Base-by-base conservation (phyloP, 2,113 vertebrate genomes). In the Hemicordylus capensis region DNA sequence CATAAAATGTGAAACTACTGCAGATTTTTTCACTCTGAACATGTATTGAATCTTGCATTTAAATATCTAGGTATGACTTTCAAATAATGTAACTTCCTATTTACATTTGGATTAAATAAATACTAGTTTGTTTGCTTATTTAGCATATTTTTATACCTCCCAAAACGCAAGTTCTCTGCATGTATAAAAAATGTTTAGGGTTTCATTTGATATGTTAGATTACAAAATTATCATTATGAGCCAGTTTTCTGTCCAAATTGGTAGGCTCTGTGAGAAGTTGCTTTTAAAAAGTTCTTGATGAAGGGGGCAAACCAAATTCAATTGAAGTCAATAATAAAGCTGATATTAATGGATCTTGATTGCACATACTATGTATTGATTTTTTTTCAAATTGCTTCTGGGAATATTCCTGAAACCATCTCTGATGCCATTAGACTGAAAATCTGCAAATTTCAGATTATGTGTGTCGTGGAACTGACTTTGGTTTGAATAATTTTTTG, bases 371-470 rank as follows among this genome's bases (percentile, higher is more conserved):
- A 7, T 48, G 3, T 78, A 9, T 61, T 88, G 1, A 4, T 24
- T 72, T 7, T 34, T 86, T 88, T 88, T 80, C 84, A 69, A 67
- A 73, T 24, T 67, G 67, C 37, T 85, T 5, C 76, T 80, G 54
- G 67, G 85, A 51, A 81, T 22, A n/a, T 70, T 54, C 46, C 80
- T 80, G 39, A 80, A 54, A 61, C 12, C 5, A 24, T 7, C 34
- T 61, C 37, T 61, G 84, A 78, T 51, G 66, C n/a, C 88, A 76
- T 46, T 89, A 59, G 7, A 42, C 80, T 91, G 86, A 63, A 87
- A 85, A 51, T 7, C 80, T n/a, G 1, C n/a, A 74, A 72, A 0
- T 69, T 88, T 59, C 72, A 85, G 84, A 26, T 9, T 28, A 0
- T 37, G 4, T 3, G 28, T 69, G 4, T 14, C 48, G 7, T 66